Evolutionary conservation across 1,140 invertebrate species (phyloP).

Genomic region (Drosophila ficusphila): DNA sequence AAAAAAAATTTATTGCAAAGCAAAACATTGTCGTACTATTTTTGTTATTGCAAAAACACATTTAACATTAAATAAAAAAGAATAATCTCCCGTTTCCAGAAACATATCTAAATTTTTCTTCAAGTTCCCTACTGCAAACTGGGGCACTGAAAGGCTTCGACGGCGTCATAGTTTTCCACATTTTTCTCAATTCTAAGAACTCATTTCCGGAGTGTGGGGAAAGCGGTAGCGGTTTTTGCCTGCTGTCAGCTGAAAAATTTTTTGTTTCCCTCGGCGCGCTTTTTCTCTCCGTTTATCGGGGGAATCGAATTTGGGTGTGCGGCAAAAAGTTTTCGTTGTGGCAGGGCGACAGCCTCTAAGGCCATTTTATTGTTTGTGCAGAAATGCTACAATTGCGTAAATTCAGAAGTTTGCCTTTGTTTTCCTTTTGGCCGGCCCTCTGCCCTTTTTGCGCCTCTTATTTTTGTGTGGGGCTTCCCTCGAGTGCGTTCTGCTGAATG

Average conservation of each 20-base stretch:
- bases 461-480: conserved; percentile 45
- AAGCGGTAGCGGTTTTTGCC: conserved; percentile 8
- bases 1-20: too few relatives aligned
- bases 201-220: neutral
- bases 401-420: conserved; percentile 66
- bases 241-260: conserved; percentile 35
- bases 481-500: conserved; percentile 73
- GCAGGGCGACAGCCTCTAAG: conserved; percentile 55
- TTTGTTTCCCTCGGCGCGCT: neutral
- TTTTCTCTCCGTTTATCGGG: conserved; percentile 48
- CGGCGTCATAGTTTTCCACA: conserved; percentile 20
- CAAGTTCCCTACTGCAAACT: neutral
- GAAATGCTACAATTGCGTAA: conserved; percentile 71
- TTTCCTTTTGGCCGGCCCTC: conserved; percentile 25
- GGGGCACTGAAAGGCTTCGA: neutral
- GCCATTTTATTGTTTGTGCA: conserved; percentile 71
- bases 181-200: conserved; percentile 31
- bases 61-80: neutral
- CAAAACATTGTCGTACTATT: too few relatives aligned
- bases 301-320: conserved; percentile 69
- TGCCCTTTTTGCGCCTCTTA: neutral
- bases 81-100: too few relatives aligned
- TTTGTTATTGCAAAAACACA: too few relatives aligned
- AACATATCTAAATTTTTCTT: neutral
- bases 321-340: conserved; percentile 56